Evolutionary conservation across 1,140 invertebrate species (phyloP), one percentile per base, ranked within the genome.

Genomic region (Drepana arcuata): DNA sequence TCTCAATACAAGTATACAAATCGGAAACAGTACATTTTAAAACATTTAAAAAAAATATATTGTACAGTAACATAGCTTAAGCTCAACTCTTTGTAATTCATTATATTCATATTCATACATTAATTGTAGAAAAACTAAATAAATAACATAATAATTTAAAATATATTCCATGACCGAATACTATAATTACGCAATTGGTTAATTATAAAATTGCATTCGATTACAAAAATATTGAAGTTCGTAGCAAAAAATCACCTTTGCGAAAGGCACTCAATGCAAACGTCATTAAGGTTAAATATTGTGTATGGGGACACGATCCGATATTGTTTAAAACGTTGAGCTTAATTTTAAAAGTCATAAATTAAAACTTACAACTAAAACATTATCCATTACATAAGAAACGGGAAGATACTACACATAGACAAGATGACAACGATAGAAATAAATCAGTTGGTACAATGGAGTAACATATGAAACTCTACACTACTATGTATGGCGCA

Each of bases 221-320:
- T 49, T 67, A 70, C 50, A 67, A 70, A 67, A 60, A 64, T 67
- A 66, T 61, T 39, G 42, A 62, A 65, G 59, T 68, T 52, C 64
- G 43, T 50, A 50, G 48, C 49, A 41, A 51, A 50, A 47, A 57
- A 57, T 54, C 57, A 61, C 50, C 49, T 46, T 52, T 35, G 54
- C 54, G 48, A 64, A 71, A 71, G 67, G 67, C 67, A 68, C 67
- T 68, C 54, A 28, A 53, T 51, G 61, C 61, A 63, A 71, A 61
- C 42, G n/a, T n/a, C n/a, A n/a, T n/a, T n/a, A n/a, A n/a, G n/a
- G n/a, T n/a, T n/a, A n/a, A n/a, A n/a, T n/a, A n/a, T n/a, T n/a
- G n/a, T n/a, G n/a, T n/a, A n/a, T n/a, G n/a, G n/a, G n/a, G n/a
- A n/a, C n/a, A 41, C 28, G 42, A 44, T 40, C 37, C 25, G 36